phyloP scores from a whole-genome alignment of 2,797 vertebrate species.

The Thripadectes ignobilis region DNA sequence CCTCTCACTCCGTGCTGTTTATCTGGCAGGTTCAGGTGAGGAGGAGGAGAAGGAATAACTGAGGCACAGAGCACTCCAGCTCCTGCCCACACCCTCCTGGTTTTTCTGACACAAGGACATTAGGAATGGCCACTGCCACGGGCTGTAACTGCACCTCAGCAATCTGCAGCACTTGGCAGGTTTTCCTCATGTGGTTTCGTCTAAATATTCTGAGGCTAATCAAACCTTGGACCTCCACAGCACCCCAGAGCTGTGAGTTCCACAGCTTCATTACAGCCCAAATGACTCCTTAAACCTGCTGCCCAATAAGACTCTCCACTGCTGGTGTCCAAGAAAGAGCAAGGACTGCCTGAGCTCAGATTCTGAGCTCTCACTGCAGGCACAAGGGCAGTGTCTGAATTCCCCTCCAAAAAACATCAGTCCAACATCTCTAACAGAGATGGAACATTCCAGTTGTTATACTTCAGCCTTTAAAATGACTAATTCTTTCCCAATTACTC shows the following conservation, averaged over 20 bases:
- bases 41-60: neutral
- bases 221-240: neutral
- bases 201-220: neutral
- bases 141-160: neutral
- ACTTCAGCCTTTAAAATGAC: neutral
- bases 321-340: neutral
- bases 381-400: neutral
- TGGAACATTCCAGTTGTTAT: fast-evolving
- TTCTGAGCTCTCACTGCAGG: neutral
- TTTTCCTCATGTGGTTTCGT: neutral
- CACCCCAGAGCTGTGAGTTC: neutral
- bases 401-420: neutral
- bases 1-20: neutral
- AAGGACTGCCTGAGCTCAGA: neutral
- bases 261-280: neutral
- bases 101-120: neutral
- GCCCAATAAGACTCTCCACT: neutral
- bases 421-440: neutral
- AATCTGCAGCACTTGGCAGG: neutral
- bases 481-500: neutral
- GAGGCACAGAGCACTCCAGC: neutral
- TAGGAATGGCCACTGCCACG: neutral
- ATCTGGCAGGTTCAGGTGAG: neutral
- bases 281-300: neutral
- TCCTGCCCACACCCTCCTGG: neutral